Base-by-base conservation (phyloP, 1,140 invertebrate genomes). In the Bathynomus jamesi region DNA sequence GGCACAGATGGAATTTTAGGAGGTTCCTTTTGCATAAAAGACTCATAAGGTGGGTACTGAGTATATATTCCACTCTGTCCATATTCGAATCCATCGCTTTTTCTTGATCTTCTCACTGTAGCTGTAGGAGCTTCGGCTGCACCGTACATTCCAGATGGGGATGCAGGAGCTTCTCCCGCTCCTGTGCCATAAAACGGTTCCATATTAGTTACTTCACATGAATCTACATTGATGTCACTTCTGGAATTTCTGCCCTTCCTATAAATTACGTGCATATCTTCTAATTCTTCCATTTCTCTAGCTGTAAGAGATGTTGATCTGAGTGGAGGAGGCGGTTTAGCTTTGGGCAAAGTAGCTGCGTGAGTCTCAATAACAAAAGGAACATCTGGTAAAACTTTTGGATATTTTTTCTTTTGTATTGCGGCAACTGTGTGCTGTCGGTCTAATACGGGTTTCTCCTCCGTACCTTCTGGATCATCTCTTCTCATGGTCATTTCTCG, bases 241-340 rank as follows among this genome's bases (percentile, higher is more conserved):
- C 68, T 32, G 2, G 70, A 65, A 24, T 28, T 61, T 29, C 64
- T 67, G 25, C 69, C 72, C 25, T 72, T 74, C 67, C 40, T 66
- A n/a, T 72, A 70, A 29, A 70, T 70, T 10, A 72, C 76, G 17
- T 74, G 76, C 1, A 77, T 32, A 21, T 65, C 70, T 40, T 77
- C 76, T n/a, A 77, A 28, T 46, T 77, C 76, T 67, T 77, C 66
- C 11, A 77, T 72, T 31, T 77, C 76, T 17, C 61, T 71, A 8
- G 72, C 53, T 7, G 76, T 77, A 28, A 77, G 72, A 60, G 76
- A 77, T 1, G 76, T 77, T 3, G 72, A 74, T 7, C 76, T 68
- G 7, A 69, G 72, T n/a, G 76, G 76, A 24, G 76, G 76, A 28
- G 76, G 76, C 7, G 76, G 76, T n/a, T 72, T 31, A n/a, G 64